A percentile compares a stretch with the other conserved stretches of the same genome.
Conservation (phyloP, 53 echinoderm and acorn worm genomes). For the Holothuria leucospilota region DNA sequence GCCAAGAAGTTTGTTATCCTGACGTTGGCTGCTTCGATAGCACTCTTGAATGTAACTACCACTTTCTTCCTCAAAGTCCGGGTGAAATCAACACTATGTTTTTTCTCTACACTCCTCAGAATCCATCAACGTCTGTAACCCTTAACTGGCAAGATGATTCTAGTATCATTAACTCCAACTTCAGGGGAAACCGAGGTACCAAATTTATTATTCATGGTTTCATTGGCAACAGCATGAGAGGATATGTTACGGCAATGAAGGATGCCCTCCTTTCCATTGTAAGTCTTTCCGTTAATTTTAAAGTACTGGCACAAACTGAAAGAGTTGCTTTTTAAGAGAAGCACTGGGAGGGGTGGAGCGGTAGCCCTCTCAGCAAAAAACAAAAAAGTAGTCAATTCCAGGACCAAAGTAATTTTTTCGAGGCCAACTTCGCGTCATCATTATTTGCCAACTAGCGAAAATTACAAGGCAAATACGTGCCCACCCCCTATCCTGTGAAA, state of each 20-base stretch:
- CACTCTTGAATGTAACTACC: constrained; percentile 32
- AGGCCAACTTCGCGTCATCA: too few relatives aligned
- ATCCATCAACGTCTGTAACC: background rate
- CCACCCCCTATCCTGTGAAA: too few relatives aligned
- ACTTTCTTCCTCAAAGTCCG: constrained; percentile 34
- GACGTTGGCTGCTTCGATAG: constrained; percentile 47
- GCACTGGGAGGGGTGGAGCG: too few relatives aligned
- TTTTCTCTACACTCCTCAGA: constrained; percentile 51
- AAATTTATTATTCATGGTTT: constrained; percentile 26
- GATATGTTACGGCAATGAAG: constrained; percentile 34
- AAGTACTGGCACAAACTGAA: too few relatives aligned
- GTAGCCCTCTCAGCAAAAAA: too few relatives aligned
- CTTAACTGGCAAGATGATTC: constrained; percentile 14
- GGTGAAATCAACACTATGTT: constrained; percentile 34
- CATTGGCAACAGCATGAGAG: constrained; percentile 20
- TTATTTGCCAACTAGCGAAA: too few relatives aligned
- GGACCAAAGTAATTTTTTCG: too few relatives aligned
- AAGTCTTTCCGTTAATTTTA: background rate
- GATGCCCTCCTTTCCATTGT: constrained; percentile 49
- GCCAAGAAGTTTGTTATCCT: constrained; percentile 37
- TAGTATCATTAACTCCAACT: constrained; percentile 53
- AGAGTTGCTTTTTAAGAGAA: too few relatives aligned
- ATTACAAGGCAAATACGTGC: too few relatives aligned
- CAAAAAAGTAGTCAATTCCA: too few relatives aligned
- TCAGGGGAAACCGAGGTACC: constrained; percentile 29